Conservation (phyloP, 2,888 invertebrate genomes). For the Andrena flavipes region DNA sequence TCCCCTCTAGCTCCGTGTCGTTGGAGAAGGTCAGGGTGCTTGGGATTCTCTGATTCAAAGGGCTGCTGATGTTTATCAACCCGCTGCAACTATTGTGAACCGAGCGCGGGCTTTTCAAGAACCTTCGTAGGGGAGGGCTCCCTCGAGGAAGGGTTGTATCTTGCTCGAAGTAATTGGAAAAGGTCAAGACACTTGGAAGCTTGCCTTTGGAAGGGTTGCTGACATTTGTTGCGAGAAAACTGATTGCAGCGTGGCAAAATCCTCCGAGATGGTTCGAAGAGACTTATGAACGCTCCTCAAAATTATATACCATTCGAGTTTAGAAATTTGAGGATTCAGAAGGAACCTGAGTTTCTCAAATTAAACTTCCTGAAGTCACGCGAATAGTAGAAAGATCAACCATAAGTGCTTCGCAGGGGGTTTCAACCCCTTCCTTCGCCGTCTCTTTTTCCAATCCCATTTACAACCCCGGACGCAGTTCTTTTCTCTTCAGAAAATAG, state of each 20-base stretch:
- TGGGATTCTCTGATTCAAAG: constrained; percentile 37
- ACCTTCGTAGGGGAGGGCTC: neutral
- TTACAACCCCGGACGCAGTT: neutral
- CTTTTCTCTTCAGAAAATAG: too few relatives aligned
- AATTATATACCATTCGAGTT: neutral
- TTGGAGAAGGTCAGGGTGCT: constrained; percentile 42
- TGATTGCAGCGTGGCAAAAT: neutral
- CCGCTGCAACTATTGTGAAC: constrained; percentile 6
- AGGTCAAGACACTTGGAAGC: constrained; percentile 30
- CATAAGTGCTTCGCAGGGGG: neutral
- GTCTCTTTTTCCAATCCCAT: neutral
- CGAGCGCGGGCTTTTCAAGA: neutral
- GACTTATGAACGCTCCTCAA: neutral
- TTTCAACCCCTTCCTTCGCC: neutral
- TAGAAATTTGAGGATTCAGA: neutral
- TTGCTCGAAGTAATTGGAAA: constrained; percentile 22
- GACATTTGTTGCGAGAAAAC: constrained; percentile 4
- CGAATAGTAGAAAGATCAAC: neutral
- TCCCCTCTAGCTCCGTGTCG: constrained; percentile 12
- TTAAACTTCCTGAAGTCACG: neutral
- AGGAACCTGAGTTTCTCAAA: neutral
- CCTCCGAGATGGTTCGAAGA: neutral
- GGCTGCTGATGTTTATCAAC: constrained; percentile 27
- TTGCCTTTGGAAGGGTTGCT: neutral
- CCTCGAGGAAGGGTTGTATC: neutral